Evolutionary conservation across 2,113 vertebrate species (phyloP).

Genomic region (Ciconia maguari): DNA sequence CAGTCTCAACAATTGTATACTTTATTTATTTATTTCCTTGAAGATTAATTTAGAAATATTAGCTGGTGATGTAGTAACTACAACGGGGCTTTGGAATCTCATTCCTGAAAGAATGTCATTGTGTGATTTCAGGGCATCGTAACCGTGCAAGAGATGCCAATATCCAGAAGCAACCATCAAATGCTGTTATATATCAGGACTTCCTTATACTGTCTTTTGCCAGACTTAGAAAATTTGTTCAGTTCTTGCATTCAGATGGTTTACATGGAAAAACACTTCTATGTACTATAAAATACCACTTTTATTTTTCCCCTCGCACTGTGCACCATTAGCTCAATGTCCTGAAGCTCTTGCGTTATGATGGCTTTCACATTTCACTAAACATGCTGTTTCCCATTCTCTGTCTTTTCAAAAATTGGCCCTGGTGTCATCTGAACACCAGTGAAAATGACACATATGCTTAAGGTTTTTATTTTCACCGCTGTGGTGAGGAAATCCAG

Average conservation of each 20-base stretch:
- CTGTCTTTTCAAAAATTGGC: neutral
- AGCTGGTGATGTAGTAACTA: neutral
- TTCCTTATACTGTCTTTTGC: neutral
- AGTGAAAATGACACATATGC: neutral
- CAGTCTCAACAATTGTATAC: neutral
- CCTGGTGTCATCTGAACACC: neutral
- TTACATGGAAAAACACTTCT: neutral
- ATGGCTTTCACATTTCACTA: neutral
- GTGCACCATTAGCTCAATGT: neutral
- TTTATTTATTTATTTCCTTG: neutral
- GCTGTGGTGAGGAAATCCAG: neutral
- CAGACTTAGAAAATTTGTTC: neutral
- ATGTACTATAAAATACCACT: neutral
- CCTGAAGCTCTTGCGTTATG: neutral
- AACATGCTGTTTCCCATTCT: neutral
- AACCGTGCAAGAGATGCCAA: neutral
- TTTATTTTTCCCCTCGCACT: fast-evolving
- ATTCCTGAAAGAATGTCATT: neutral
- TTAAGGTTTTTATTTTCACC: neutral
- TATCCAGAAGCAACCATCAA: neutral
- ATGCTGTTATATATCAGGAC: neutral
- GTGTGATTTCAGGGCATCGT: neutral
- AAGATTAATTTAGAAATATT: neutral
- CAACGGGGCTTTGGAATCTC: neutral
- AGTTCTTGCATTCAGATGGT: neutral